Evolutionary conservation across 2,888 invertebrate genomes (phyloP), one percentile per base, ranked within the genome.

Genomic region (Aporophyla nigra): DNA sequence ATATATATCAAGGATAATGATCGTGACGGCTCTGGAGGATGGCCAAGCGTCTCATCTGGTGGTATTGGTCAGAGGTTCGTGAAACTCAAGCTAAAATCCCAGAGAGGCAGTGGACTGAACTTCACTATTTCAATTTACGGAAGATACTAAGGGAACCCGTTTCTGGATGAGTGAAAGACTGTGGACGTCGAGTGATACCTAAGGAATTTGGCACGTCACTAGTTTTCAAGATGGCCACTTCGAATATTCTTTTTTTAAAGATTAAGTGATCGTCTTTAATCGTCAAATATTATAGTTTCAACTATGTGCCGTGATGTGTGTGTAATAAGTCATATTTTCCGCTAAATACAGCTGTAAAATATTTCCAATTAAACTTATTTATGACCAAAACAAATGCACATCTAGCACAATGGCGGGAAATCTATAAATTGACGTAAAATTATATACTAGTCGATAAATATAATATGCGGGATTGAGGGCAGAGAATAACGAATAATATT

Each of bases 101-200:
- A 96, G 82, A 90, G 95, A 46, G 90, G 92, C 4, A 71, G 81
- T 63, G 96, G 97, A 0, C 92, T 96, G 53, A 96, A 97, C 86
- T 97, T 96, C 82, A 95, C 96, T 0, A 84, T 97, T 4, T 93
- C 95, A 0, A 91, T 97, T 49, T 96, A 96, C 63, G 97, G 96
- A 82, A 93, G 94, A 91, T 96, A 93, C 83, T 70, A 86, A 88
- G 5, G 24, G 5, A 46, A 53, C 21, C 51, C 0, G 27, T 2
- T 46, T 58, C 58, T 46, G 24, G 9, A 58, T 14, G 9, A 27
- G 12, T 46, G 56, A 46, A 46, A 43, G 71, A 69, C 24, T 71
- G 53, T 80, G 66, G 16, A 63, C 62, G 27, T 46, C 27, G n/a
- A 68, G 62, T 79, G 82, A 33, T 69, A 21, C 21, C n/a, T 9